Evolutionary conservation across 1,140 invertebrate species (phyloP).

Genomic region (Laodelphax striatellus): DNA sequence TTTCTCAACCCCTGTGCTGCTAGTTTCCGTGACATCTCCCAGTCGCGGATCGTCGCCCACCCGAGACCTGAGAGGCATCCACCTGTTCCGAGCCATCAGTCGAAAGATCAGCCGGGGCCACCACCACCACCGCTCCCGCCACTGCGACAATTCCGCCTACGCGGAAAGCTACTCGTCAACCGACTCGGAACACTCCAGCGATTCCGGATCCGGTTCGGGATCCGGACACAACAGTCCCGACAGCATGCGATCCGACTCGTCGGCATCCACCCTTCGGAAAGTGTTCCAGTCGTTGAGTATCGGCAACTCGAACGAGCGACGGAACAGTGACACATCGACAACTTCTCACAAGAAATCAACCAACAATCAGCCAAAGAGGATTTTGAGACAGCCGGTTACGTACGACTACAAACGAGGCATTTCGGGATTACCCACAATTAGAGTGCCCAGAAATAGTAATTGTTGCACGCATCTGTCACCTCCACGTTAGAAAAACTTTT

Average conservation of each 20-base stretch:
- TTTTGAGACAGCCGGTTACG: conserved; percentile 56
- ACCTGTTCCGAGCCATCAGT: conserved; percentile 17
- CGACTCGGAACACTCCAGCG: conserved; percentile 16
- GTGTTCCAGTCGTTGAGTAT: conserved; percentile 6
- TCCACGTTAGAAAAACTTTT: not conserved
- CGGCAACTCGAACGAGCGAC: conserved; percentile 3
- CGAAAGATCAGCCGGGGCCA: conserved; percentile 7
- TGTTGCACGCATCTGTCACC: not conserved
- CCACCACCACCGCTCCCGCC: not conserved
- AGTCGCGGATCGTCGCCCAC: not conserved
- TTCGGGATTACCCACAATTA: conserved; percentile 63
- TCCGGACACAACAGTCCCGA: conserved; percentile 9
- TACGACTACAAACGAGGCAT: conserved; percentile 67
- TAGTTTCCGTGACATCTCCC: conserved; percentile 3
- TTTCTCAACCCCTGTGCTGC: not conserved
- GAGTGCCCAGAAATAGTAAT: conserved; percentile 43
- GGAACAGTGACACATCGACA: conserved; percentile 15
- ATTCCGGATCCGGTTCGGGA: conserved; percentile 11
- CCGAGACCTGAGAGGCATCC: conserved; percentile 13
- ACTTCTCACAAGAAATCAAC: not conserved
- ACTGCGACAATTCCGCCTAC: not conserved
- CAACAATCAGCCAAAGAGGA: conserved; percentile 37
- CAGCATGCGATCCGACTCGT: not conserved
- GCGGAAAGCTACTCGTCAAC: conserved; percentile 16
- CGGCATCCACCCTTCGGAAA: not conserved